Conservation (phyloP, 2,797 vertebrate genomes). For the Periparus ater region DNA sequence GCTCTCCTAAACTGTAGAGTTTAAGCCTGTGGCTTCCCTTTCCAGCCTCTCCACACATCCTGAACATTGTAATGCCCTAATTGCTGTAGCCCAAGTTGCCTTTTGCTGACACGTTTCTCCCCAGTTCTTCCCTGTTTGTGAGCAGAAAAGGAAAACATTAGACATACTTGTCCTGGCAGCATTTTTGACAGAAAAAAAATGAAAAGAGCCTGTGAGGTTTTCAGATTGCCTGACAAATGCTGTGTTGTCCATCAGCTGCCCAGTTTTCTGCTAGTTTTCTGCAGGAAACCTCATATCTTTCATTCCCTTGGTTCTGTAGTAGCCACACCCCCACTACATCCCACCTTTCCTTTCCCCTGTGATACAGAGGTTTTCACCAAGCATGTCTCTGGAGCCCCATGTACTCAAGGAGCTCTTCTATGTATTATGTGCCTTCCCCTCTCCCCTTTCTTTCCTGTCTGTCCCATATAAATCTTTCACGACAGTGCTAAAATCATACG, state of each 20-base stretch:
- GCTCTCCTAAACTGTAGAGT: not conserved
- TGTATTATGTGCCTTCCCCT: rapidly evolving
- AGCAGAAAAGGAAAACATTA: not conserved
- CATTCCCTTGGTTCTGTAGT: not conserved
- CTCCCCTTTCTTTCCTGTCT: not conserved
- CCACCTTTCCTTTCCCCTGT: not conserved
- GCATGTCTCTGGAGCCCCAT: not conserved
- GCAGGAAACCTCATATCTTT: not conserved
- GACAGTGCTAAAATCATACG: not conserved
- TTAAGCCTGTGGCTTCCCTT: not conserved
- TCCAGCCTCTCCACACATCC: not conserved
- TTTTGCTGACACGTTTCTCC: not conserved
- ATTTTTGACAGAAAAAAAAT: not conserved
- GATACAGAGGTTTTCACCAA: not conserved
- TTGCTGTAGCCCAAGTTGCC: not conserved
- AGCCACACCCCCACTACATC: not conserved
- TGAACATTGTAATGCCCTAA: not conserved
- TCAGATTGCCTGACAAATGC: not conserved
- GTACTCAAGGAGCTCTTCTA: not conserved
- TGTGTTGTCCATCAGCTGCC: not conserved
- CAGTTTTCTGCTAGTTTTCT: not conserved
- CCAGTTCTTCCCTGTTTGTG: not conserved
- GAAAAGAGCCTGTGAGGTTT: not conserved
- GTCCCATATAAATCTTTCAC: not conserved
- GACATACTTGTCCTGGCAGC: not conserved